These are phyloP conservation scores for Poecilus cupreus DNA, from an alignment of 2,888 invertebrate species.

Conservation along the genomic window DNA sequence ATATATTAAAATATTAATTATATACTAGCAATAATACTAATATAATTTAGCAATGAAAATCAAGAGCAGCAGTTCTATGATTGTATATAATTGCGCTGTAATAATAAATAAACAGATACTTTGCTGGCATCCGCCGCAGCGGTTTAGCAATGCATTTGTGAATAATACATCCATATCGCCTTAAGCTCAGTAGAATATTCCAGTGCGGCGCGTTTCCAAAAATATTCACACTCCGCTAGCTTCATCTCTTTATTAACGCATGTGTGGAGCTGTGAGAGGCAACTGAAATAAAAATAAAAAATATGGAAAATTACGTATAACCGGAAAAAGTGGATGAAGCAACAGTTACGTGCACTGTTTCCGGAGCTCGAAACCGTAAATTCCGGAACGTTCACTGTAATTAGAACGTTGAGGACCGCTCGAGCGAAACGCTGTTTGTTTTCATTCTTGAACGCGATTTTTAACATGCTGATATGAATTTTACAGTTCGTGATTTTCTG, in stretches of 20 bases:
- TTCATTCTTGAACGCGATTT: constrained; percentile 44
- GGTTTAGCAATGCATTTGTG: too few species aligned
- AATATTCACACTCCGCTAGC: background rate
- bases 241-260: constrained; percentile 33
- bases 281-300: constrained; percentile 16
- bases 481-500: constrained; percentile 36
- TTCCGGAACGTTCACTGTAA: constrained; percentile 10
- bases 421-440: constrained; percentile 44
- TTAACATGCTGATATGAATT: constrained; percentile 47
- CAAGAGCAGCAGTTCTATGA: too few species aligned
- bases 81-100: too few species aligned
- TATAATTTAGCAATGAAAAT: too few species aligned
- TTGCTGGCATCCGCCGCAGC: background rate
- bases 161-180: background rate
- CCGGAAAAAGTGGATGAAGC: constrained; percentile 33
- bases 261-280: constrained; percentile 2
- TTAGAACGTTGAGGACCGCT: constrained; percentile 39
- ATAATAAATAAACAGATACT: background rate
- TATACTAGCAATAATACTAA: too few species aligned
- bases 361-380: constrained; percentile 17
- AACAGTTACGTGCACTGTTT: constrained; percentile 42
- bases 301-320: constrained; percentile 30
- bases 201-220: background rate
- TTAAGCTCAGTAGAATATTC: background rate
- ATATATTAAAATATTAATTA: too few species aligned